These are phyloP conservation scores for Hypomecis punctinalis DNA, from an alignment of 2,888 invertebrate genomes.

Conservation along the genomic window DNA sequence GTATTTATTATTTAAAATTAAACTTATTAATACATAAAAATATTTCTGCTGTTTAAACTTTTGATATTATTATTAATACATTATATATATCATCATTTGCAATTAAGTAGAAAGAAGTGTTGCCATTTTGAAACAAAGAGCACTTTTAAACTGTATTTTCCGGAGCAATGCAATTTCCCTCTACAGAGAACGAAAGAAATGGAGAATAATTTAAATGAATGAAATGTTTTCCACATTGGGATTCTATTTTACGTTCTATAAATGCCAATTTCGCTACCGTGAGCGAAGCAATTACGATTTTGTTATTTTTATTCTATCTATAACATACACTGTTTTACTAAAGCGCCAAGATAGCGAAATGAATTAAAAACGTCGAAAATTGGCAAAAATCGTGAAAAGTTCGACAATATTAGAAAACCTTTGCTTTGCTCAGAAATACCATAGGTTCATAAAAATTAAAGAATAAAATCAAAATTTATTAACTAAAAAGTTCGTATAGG, in stretches of 20 bases:
- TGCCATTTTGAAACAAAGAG: slow-evolving; percentile 1
- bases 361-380: not conserved
- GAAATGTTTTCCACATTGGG: slow-evolving; percentile 2
- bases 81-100: not conserved
- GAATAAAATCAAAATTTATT: too few relatives aligned
- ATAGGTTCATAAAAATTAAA: too few relatives aligned
- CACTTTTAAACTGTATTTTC: not conserved
- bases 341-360: not conserved
- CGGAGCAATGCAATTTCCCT: slow-evolving; percentile 6
- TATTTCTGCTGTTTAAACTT: too few relatives aligned
- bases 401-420: too few relatives aligned
- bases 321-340: not conserved
- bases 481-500: too few relatives aligned
- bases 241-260: slow-evolving; percentile 3
- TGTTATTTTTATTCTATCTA: not conserved
- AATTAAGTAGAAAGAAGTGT: not conserved
- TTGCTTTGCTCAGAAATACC: too few relatives aligned
- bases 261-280: not conserved
- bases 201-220: slow-evolving; percentile 10
- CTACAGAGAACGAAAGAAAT: slow-evolving; percentile 4
- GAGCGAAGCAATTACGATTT: not conserved
- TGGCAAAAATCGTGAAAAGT: too few relatives aligned
- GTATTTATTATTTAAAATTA: too few relatives aligned
- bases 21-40: too few relatives aligned
- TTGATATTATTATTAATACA: too few relatives aligned